Percentiles rank a stretch among this genome's conserved stretches.
Evolutionary conservation across 2,888 invertebrate species (phyloP).

Genomic region (Mesopsocus fuscifrons): DNA sequence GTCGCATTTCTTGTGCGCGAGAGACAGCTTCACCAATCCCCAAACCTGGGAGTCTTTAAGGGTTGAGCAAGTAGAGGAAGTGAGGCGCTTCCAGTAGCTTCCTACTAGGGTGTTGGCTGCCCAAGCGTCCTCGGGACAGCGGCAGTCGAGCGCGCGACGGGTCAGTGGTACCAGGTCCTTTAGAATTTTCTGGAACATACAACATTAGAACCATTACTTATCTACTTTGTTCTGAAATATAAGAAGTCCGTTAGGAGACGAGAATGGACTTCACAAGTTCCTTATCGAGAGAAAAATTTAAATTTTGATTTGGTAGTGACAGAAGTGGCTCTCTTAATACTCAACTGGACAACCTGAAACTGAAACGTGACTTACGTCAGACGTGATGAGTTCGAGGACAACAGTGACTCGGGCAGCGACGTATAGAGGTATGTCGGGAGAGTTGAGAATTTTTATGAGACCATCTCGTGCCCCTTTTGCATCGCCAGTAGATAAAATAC

Average conservation of each 20-base stretch:
- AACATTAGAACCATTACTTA: too few species aligned
- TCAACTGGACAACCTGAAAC: too few species aligned
- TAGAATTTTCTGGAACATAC: constrained; percentile 16
- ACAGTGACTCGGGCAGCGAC: constrained; percentile 17
- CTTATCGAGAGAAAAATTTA: neutral
- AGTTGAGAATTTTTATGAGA: too few species aligned
- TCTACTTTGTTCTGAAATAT: too few species aligned
- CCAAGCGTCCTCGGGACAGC: neutral
- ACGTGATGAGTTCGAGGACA: constrained; percentile 17
- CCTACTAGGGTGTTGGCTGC: constrained; percentile 11
- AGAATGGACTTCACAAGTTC: neutral
- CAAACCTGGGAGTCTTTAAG: constrained; percentile 15
- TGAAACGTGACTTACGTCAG: too few species aligned
- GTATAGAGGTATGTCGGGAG: constrained; percentile 18
- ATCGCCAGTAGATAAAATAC: constrained; percentile 36
- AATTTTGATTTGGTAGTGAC: too few species aligned
- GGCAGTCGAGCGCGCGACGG: constrained; percentile 1
- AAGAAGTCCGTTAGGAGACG: too few species aligned
- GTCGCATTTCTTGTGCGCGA: constrained; percentile 14
- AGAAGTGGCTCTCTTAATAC: too few species aligned
- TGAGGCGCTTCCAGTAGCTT: constrained; percentile 32
- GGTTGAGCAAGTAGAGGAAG: constrained; percentile 24
- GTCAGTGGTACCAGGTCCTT: constrained; percentile 16
- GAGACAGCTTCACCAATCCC: constrained; percentile 14
- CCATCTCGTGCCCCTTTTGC: too few species aligned